Percentiles rank a stretch among this genome's conserved stretches.
Evolutionary conservation across 92 coral and sea anemone genomes (phyloP).

Genomic region (Epizoanthus stellaris): DNA sequence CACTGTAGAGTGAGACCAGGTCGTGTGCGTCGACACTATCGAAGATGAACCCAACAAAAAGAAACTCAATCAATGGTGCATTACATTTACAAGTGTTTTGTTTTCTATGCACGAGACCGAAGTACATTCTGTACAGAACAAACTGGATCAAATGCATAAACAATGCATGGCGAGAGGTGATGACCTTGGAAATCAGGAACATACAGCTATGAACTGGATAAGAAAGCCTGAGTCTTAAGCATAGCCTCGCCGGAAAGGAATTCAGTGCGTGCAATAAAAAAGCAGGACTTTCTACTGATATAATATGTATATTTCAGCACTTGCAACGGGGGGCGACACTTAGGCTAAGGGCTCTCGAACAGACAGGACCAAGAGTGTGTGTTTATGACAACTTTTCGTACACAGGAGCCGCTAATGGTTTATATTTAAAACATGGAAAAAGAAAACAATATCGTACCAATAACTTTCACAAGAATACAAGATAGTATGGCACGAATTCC

Average conservation of each 20-base stretch:
- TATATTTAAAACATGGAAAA: background rate
- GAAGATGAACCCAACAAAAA: no score
- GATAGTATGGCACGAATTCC: background rate
- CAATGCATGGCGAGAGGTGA: background rate
- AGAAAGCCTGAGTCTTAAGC: background rate
- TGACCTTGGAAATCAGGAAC: constrained; percentile 7
- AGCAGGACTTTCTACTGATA: background rate
- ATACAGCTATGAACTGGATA: background rate
- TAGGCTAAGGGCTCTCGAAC: constrained; percentile 13
- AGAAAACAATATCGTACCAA: background rate
- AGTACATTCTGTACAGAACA: constrained; percentile 10
- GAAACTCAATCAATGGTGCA: no score
- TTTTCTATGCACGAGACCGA: no score
- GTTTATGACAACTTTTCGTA: background rate
- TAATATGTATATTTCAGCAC: background rate
- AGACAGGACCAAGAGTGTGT: background rate
- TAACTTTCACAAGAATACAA: background rate
- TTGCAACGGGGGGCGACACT: constrained; percentile 9
- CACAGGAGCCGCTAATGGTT: background rate
- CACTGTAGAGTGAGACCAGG: no score
- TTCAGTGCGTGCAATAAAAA: background rate
- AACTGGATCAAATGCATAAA: background rate
- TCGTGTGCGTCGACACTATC: no score
- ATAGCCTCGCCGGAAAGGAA: background rate
- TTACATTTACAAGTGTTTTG: no score